Percentiles rank a stretch among this genome's conserved stretches.
Conservation (phyloP, 2,113 vertebrate genomes). For the Leucosticte australis region DNA sequence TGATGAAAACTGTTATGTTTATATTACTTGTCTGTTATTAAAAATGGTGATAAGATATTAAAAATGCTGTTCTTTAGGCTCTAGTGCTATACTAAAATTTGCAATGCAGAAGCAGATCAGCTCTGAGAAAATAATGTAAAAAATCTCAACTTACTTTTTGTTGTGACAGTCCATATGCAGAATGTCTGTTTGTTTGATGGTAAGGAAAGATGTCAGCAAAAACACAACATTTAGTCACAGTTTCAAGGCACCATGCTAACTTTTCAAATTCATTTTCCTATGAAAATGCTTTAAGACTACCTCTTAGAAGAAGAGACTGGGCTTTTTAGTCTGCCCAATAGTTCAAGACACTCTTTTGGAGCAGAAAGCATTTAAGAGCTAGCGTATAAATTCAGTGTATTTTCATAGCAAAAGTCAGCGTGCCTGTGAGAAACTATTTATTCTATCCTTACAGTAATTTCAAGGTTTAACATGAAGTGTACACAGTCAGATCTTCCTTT, state of each 20-base stretch:
- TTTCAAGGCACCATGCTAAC: background rate
- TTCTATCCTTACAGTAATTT: background rate
- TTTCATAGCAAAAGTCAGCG: background rate
- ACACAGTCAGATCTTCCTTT: background rate
- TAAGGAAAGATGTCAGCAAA: slow-evolving; percentile 34
- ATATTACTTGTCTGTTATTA: slow-evolving; percentile 35
- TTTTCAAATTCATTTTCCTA: slow-evolving; percentile 13
- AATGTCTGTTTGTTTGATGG: slow-evolving; percentile 15
- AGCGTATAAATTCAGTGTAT: background rate
- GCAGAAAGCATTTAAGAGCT: background rate
- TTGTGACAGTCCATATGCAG: slow-evolving; percentile 11
- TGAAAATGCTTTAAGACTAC: background rate
- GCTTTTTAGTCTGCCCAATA: slow-evolving; percentile 8
- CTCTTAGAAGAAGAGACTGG: slow-evolving; percentile 27
- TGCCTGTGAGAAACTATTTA: background rate
- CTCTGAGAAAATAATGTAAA: background rate
- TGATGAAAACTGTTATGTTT: slow-evolving; percentile 27
- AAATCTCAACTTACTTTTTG: background rate
- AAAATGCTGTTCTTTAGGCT: background rate
- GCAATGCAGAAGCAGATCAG: background rate
- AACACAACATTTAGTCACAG: background rate
- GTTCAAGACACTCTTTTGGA: slow-evolving; percentile 7
- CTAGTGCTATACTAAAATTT: background rate
- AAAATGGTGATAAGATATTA: slow-evolving; percentile 32
- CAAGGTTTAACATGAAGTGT: background rate